Conservation (phyloP, 2,113 vertebrate species). For the Bubo bubo region DNA sequence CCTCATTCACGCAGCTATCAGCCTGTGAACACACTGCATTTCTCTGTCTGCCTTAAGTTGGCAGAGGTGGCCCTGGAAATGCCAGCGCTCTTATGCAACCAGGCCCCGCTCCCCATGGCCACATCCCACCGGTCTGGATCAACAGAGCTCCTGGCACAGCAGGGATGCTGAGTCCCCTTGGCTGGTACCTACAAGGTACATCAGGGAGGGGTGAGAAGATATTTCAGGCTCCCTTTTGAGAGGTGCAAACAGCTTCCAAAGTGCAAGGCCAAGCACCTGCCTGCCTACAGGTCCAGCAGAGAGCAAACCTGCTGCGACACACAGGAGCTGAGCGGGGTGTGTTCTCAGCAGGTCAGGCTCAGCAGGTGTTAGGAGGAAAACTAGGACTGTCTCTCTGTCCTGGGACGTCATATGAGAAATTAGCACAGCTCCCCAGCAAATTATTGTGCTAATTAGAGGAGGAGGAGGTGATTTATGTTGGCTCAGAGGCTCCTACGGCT, state of each 20-base stretch:
- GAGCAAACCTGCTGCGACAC: fast-evolving
- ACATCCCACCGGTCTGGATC: background rate
- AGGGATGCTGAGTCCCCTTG: background rate
- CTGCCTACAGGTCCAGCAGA: background rate
- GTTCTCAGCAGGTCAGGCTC: background rate
- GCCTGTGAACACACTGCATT: background rate
- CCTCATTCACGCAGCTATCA: background rate
- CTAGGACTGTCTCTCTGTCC: background rate
- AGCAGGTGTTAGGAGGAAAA: background rate
- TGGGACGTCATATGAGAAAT: background rate
- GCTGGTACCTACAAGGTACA: background rate
- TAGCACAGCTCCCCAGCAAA: background rate
- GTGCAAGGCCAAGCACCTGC: background rate
- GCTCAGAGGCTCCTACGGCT: background rate
- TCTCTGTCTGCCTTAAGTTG: background rate
- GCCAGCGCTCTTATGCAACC: background rate
- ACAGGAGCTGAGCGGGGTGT: fast-evolving
- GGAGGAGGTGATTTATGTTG: background rate
- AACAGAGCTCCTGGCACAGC: background rate
- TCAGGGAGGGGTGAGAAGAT: background rate
- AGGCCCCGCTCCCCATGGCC: background rate
- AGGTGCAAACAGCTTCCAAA: background rate
- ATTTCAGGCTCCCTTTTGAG: background rate
- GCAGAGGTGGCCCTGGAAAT: background rate
- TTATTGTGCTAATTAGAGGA: background rate